Evolutionary conservation across 30 jellyfish, hydroid and myxozoan species (phyloP), one percentile per base, ranked within the genome.

Genomic region (Cassiopea andromeda): DNA sequence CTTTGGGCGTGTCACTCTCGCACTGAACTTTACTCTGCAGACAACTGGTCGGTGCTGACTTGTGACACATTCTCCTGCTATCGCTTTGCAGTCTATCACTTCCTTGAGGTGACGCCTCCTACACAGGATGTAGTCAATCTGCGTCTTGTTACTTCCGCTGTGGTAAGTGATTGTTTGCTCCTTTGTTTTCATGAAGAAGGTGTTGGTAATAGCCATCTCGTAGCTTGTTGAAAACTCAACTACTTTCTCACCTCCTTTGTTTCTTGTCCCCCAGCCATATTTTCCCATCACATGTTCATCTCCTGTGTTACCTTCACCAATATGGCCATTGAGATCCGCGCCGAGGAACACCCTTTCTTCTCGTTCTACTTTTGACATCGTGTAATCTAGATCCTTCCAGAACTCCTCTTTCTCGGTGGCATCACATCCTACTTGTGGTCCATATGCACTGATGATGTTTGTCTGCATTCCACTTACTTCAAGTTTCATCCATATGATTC

Each of bases 321-420:
- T 16, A n/a, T 75, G 84, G 12, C 84, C 73, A 75, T 75, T 44
- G 14, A 75, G 48, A 75, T 48, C 60, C 5, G 75, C 74, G 7
- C 74, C 84, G 7, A 75, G 7, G 75, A 75, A 75, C 44, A 75
- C 7, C 12, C 7, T 19, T 16, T 75, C 84, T n/a, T 18, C 48
- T 6, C n/a, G 7, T 75, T 75, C 12, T 46, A 75, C n/a, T 46
- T 44, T 46, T 18, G 17, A 5, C 73, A 19, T 16, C 43, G 7
- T 73, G 14, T 75, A 75, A 16, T 19, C 8, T 5, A 68, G 77
- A 6, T 4, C 17, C 5, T 68, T 17, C 44, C 47, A 68, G 15
- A 68, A 68, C 15, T 68, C 77, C 70, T 77, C 87, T 75, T 77
- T 77, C 48, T 77, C 87, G 76, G 45, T 38, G 7, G 0, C 87